Base-by-base conservation (phyloP, 2,888 invertebrate genomes). In the Dasypolia templi region DNA sequence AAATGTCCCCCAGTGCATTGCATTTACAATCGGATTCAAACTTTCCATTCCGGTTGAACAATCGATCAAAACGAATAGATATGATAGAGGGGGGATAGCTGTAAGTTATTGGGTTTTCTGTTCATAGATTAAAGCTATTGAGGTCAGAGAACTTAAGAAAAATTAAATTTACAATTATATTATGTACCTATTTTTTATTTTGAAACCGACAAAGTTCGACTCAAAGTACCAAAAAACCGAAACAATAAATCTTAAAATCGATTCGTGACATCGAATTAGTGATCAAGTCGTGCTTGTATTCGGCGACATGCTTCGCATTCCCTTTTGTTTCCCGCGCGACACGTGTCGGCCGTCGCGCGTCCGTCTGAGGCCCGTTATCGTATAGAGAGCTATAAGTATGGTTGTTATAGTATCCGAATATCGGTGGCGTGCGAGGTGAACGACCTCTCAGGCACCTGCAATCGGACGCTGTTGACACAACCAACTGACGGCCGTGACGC, bases 391-490 rank as follows among this genome's bases (percentile, higher is more conserved):
- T 91, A 90, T 88, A 88, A 85, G 89, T 91, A 90, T 92, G 91
- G 91, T 89, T 91, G 91, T 92, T 90, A 91, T 91, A 91, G 92
- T 95, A 94, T 93, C 96, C 95, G 93, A 96, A 96, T 95, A 95
- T 95, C 92, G 91, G 91, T 90, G 91, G 92, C 92, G 90, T 89
- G 86, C 90, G 92, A 92, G 95, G 93, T 95, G 92, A 95, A 94
- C 81, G 95, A 95, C 94, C 95, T 91, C 86, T 84, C 88, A 92
- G 94, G 92, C 93, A 95, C 96, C 95, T 95, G 95, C 95, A 94
- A 94, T 95, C 94, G 94, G 91, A 67, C 91, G 91, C 90, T 95
- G 93, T 95, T 95, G 94, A 95, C 94, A 94, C 90, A 95, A 93
- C 90, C 91, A 92, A 92, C 92, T 88, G 89, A 85, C 86, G 88